Base-by-base conservation (phyloP, 92 coral and sea anemone species). In the Actinernus sp. region DNA sequence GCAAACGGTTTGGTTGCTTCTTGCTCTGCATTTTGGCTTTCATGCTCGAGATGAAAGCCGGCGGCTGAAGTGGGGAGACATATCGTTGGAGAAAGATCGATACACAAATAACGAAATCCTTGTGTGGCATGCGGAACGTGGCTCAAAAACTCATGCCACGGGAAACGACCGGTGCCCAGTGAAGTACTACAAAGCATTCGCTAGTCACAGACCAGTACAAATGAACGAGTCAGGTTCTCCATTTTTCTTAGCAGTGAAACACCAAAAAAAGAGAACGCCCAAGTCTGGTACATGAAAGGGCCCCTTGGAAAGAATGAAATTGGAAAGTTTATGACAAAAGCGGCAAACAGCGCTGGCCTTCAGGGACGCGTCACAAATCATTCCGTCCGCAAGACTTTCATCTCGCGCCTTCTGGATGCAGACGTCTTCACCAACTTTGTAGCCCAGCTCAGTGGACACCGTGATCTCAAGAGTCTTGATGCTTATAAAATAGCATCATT, bases 291-390 rank as follows among this genome's bases (percentile, higher is more conserved):
- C 66, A 76, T 59, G 77, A 85, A 67, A 44, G 51, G 44, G 16
- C 87, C 74, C n/a, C 68, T 72, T 2, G 87, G 92, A 11, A 78
- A 79, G 53, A 79, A 79, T 14, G 22, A 43, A 43, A 78, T 84
- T 3, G 91, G 72, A 23, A 76, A 84, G 25, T 62, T 77, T 30
- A 57, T 84, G 25, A 59, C 38, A 8, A 14, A 17, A 4, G 87
- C 92, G 3, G 76, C 76, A 4, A 18, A 49, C 14, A 77, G 40
- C 51, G 53, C 61, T 49, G 76, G 76, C 4, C 34, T 77, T 2
- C 74, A 63, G 11, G 77, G 31, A 5, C 64, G 65, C 44, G 48
- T 76, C 2, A 49, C 6, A 19, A 65, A 76, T 44, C 74, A 76
- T 55, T 77, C 84, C 19, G 84, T 76, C 5, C 16, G 76, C 1